Percentiles rank a stretch among this genome's conserved stretches.
phyloP scores from a whole-genome alignment of 2,113 vertebrate genomes.

The Chamaea fasciata region DNA sequence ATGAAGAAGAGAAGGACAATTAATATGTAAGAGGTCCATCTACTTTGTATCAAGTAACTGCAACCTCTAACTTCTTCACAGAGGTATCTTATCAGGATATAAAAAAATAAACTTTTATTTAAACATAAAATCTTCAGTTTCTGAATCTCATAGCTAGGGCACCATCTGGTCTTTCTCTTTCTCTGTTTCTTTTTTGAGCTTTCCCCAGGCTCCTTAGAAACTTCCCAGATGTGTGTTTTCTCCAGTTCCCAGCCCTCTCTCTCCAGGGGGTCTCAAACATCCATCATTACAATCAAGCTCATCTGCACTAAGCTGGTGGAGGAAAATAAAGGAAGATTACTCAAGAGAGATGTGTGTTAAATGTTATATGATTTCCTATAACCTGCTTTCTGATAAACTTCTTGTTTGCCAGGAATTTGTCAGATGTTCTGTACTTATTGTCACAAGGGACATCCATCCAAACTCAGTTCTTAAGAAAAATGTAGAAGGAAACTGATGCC shows the following conservation, averaged over 20 bases:
- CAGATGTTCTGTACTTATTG: constrained; percentile 33
- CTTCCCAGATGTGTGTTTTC: background rate
- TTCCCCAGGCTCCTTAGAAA: background rate
- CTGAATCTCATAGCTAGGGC: background rate
- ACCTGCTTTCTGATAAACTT: constrained; percentile 57
- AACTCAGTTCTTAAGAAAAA: constrained; percentile 24
- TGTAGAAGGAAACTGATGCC: background rate
- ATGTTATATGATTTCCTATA: constrained; percentile 21
- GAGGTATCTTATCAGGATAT: background rate
- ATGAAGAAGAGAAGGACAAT: background rate
- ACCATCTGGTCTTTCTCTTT: constrained; percentile 20
- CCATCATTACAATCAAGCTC: constrained; percentile 46
- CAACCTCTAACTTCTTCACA: background rate
- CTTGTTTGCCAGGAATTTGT: constrained; percentile 47
- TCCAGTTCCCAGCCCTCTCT: background rate
- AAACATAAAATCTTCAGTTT: background rate
- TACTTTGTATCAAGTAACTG: background rate
- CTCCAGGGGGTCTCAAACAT: background rate
- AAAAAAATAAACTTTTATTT: background rate
- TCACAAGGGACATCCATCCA: constrained; percentile 22
- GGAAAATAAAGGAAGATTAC: background rate
- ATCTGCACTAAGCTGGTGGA: background rate
- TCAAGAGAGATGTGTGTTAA: background rate
- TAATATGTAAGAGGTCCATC: background rate
- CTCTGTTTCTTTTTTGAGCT: background rate